These are phyloP conservation scores for Bradypodion pumilum DNA, from an alignment of 2,797 vertebrate species.

Conservation along the genomic window DNA sequence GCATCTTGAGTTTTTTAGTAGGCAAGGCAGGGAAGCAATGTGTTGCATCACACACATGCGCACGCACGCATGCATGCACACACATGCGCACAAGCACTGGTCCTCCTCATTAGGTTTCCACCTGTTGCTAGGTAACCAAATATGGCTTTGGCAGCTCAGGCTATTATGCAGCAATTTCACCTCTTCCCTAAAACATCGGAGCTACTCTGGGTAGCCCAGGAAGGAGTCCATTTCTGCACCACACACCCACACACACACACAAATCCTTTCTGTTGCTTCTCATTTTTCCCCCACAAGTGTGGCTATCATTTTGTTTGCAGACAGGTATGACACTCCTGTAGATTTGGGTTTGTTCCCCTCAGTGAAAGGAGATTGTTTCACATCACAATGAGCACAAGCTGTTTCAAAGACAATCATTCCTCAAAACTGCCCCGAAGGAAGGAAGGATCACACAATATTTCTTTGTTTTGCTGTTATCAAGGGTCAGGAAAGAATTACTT, in stretches of 20 bases:
- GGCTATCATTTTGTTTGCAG: accelerated
- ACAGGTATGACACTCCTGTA: background rate
- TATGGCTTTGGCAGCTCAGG: constrained; percentile 42
- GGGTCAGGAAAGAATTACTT: background rate
- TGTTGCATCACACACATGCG: too few relatives aligned
- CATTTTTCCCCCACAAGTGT: accelerated
- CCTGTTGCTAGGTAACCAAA: constrained; percentile 64
- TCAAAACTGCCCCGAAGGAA: background rate
- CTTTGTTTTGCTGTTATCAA: background rate
- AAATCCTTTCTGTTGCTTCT: background rate
- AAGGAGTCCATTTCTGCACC: constrained; percentile 33
- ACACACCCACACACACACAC: too few relatives aligned
- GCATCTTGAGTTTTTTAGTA: constrained; percentile 43
- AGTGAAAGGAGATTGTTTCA: background rate
- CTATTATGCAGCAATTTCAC: constrained; percentile 45
- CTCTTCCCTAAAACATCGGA: constrained; percentile 50
- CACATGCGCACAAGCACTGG: background rate
- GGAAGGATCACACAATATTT: background rate
- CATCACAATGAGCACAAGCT: background rate
- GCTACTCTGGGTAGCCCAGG: constrained; percentile 50
- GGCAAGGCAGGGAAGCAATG: constrained; percentile 49
- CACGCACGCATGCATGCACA: background rate
- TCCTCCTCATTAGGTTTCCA: constrained; percentile 59
- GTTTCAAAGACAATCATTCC: background rate
- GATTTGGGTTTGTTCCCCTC: background rate